Conservation (phyloP, 1,140 invertebrate genomes). For the Brachionus rubens region DNA sequence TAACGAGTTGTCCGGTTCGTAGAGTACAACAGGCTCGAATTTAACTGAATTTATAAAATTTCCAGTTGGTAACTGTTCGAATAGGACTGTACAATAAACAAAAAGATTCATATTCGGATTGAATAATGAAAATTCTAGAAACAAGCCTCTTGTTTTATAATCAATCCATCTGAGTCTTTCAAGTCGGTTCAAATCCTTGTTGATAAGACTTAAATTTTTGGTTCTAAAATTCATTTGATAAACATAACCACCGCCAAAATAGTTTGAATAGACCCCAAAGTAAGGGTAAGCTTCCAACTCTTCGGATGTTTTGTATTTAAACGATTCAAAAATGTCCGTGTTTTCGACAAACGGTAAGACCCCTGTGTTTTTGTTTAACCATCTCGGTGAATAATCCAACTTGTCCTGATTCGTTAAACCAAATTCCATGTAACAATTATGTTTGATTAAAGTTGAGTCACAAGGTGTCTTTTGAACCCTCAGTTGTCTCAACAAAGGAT, state of each 20-base stretch:
- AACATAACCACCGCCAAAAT: conserved; percentile 65
- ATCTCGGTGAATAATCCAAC: no score
- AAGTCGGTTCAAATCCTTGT: conserved; percentile 62
- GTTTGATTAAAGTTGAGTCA: not conserved
- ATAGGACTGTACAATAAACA: conserved; percentile 60
- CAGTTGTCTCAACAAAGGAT: conserved; percentile 63
- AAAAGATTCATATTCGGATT: conserved; percentile 65
- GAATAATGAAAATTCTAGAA: conserved; percentile 65
- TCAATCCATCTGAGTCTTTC: conserved; percentile 64
- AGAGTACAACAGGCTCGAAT: conserved; percentile 58
- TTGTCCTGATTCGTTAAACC: not conserved
- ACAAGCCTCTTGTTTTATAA: conserved; percentile 63
- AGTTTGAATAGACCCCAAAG: conserved; percentile 60
- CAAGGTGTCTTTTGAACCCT: conserved; percentile 50
- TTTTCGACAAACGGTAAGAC: no score
- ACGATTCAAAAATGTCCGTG: not conserved
- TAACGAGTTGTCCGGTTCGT: conserved; percentile 54
- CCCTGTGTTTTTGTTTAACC: no score
- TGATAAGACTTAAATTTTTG: conserved; percentile 55
- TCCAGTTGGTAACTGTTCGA: conserved; percentile 63
- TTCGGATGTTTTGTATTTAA: conserved; percentile 45
- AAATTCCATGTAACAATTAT: not conserved
- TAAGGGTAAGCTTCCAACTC: conserved; percentile 60
- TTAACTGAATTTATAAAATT: conserved; percentile 61
- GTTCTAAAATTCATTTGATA: conserved; percentile 56